Percentiles rank a stretch among this genome's conserved stretches.
Conservation (phyloP, 2,797 vertebrate genomes). For the Geotrypetes seraphini region DNA sequence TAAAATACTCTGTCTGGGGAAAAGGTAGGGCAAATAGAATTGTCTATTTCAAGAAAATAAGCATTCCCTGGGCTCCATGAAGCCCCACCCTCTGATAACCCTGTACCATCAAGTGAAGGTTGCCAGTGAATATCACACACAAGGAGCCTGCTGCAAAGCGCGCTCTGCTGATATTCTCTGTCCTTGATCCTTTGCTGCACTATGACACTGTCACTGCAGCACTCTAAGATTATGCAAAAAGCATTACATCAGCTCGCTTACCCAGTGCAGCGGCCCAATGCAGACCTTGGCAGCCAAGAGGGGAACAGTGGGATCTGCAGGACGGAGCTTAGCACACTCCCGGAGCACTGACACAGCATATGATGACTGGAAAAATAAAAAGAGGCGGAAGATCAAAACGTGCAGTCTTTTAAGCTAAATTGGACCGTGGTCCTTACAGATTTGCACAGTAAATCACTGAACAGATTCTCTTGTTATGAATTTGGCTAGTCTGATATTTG, state of each 20-base stretch:
- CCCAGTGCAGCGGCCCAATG: constrained; percentile 87
- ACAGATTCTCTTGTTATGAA: too few relatives aligned
- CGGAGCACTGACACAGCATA: constrained; percentile 84
- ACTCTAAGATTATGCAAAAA: constrained; percentile 15
- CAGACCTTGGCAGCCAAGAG: constrained; percentile 91
- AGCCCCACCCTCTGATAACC: background rate
- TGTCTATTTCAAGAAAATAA: too few relatives aligned
- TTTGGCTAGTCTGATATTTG: too few relatives aligned
- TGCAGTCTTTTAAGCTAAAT: constrained; percentile 1
- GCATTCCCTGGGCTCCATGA: background rate
- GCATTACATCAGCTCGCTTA: constrained; percentile 50
- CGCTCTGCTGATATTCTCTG: background rate
- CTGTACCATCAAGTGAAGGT: background rate
- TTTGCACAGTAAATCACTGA: too few relatives aligned
- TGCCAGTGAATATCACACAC: constrained; percentile 1
- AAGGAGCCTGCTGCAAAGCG: constrained; percentile 2
- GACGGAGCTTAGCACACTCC: constrained; percentile 81
- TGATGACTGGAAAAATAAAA: constrained; percentile 58
- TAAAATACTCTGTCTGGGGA: too few relatives aligned
- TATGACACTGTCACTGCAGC: constrained; percentile 11
- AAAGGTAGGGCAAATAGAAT: too few relatives aligned
- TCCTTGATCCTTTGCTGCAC: background rate
- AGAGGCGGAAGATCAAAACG: constrained; percentile 11
- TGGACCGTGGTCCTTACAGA: too few relatives aligned
- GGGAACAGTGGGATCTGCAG: constrained; percentile 76